phyloP scores from a whole-genome alignment of 2,888 invertebrate species.

The Mythimna vitellina region DNA sequence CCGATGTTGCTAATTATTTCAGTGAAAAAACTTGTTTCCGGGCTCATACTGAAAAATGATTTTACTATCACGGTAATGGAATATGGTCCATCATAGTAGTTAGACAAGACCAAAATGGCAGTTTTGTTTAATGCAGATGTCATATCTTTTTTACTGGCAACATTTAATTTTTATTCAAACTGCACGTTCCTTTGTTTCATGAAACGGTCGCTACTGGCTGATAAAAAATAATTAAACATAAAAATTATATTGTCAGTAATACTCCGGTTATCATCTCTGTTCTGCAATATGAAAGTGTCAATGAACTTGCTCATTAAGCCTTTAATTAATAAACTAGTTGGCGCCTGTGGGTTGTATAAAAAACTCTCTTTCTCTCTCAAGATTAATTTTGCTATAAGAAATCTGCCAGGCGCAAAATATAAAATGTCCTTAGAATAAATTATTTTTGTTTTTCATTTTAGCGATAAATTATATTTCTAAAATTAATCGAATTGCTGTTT shows the following conservation, averaged over 20 bases:
- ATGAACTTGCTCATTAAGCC: conserved; percentile 38
- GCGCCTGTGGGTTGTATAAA: conserved; percentile 19
- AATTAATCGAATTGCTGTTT: not conserved
- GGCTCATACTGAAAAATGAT: no score
- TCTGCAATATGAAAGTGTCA: conserved; percentile 22
- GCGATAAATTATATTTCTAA: not conserved
- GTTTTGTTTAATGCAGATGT: not conserved
- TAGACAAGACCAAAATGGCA: not conserved
- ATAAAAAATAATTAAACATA: conserved; percentile 55
- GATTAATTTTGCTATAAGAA: conserved; percentile 18
- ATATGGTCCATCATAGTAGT: not conserved
- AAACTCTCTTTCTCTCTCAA: conserved; percentile 1
- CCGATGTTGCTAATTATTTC: no score
- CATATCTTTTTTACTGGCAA: not conserved
- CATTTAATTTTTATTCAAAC: not conserved
- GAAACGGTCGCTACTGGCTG: conserved; percentile 11
- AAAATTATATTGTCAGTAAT: conserved; percentile 39
- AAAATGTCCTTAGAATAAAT: not conserved
- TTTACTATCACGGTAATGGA: not conserved
- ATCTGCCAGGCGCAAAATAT: conserved; percentile 31
- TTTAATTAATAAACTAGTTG: conserved; percentile 36
- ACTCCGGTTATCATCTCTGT: conserved; percentile 15
- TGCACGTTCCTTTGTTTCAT: conserved; percentile 22
- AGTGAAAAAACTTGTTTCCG: no score
- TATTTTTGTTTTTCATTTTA: not conserved